Evolutionary conservation across 2,888 invertebrate species (phyloP).

Genomic region (Agonum fuliginosum): DNA sequence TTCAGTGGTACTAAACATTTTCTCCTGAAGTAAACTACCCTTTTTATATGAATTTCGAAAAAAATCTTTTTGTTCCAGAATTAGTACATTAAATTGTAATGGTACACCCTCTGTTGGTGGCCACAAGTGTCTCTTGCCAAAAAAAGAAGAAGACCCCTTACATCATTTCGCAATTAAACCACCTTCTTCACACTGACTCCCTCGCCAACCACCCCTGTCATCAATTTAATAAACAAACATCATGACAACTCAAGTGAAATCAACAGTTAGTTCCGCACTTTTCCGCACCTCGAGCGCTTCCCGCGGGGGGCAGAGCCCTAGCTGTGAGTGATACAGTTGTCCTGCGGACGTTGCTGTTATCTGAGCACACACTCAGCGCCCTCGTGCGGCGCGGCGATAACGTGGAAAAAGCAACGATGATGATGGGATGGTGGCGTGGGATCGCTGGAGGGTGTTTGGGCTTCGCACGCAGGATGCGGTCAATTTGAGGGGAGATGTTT

Average conservation of each 20-base stretch:
- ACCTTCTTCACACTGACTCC: no score
- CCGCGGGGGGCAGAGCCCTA: neutral
- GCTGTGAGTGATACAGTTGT: constrained; percentile 56
- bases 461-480: neutral
- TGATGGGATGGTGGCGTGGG: neutral
- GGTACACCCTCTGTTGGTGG: no score
- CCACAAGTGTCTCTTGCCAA: no score
- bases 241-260: neutral
- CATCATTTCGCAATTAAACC: no score
- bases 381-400: constrained; percentile 29
- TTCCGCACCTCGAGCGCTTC: no score
- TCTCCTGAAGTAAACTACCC: no score
- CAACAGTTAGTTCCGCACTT: neutral
- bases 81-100: no score
- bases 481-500: no score
- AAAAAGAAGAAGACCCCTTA: no score
- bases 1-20: no score
- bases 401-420: constrained; percentile 31
- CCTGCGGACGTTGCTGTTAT: constrained; percentile 40
- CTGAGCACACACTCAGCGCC: constrained; percentile 50
- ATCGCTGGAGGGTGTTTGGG: constrained; percentile 38
- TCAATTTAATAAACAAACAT: neutral
- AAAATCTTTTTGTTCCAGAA: no score
- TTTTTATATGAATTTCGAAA: no score
- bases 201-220: neutral